Base-by-base conservation (phyloP, 1,140 invertebrate genomes). In the Drosophila nebulosa region DNA sequence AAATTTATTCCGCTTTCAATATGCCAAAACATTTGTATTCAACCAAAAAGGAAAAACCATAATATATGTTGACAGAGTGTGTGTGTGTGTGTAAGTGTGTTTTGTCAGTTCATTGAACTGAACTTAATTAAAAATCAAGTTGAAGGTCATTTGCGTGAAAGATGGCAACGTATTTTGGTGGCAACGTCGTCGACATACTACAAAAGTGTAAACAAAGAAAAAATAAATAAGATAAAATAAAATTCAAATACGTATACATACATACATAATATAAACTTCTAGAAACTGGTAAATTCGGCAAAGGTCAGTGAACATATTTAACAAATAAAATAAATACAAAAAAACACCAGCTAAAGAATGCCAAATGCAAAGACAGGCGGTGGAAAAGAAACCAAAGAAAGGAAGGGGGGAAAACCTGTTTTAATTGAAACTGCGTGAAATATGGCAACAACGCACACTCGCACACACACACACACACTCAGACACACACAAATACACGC, bases 51-150 rank as follows among this genome's bases (percentile, higher is more conserved):
- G 52, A 69, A 69, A 69, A 52, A 77, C 77, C 39, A 46, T 73
- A 42, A 70, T 74, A 67, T 27, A 74, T 14, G 60, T 35, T 46
- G 39, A 46, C 66, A 76, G 39, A 16, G 5, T 42, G 39, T 42
- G 14, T 16, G 1, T 16, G 39, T 6, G 1, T 46, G 39, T 21
- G 4, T 18, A n/a, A n/a, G 39, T 46, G 16, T 46, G 1, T 42
- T 39, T 18, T 16, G 16, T 69, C 72, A 72, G 83, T 83, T 88
- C 83, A 83, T 88, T 88, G 83, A 88, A 88, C 83, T 57, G 84
- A 78, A 88, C 71, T 88, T 79, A 88, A 88, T 88, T 88, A 83
- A 88, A 86, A 88, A 88, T 88, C 83, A 88, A 88, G 83, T 88
- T 88, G 83, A 88, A 88, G 83, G 83, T 88, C 83, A 72, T 75